These are phyloP conservation scores for Aproaerema taeniolella DNA, from an alignment of 2,888 invertebrate species.

Conservation along the genomic window DNA sequence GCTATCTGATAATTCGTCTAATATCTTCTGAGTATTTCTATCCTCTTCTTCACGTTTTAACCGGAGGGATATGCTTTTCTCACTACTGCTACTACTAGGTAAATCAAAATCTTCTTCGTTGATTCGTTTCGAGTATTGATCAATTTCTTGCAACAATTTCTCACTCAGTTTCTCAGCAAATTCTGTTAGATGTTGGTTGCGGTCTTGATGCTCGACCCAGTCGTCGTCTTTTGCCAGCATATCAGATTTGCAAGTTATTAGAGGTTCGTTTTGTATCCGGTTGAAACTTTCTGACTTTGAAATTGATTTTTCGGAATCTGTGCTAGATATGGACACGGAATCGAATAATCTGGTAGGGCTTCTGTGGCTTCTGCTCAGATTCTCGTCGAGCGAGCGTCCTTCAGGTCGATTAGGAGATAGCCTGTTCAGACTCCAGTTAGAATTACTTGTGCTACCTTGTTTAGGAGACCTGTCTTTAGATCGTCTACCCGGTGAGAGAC, in stretches of 20 bases:
- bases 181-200: conserved; percentile 83
- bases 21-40: conserved; percentile 65
- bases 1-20: conserved; percentile 68
- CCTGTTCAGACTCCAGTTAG: conserved; percentile 71
- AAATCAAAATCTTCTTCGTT: conserved; percentile 74
- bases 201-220: conserved; percentile 78
- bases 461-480: conserved; percentile 73
- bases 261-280: conserved; percentile 67
- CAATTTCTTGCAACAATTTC: conserved; percentile 87
- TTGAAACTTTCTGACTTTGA: conserved; percentile 74
- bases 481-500: conserved; percentile 66
- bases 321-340: conserved; percentile 69
- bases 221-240: conserved; percentile 68
- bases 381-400: conserved; percentile 68
- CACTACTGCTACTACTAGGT: conserved; percentile 70
- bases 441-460: conserved; percentile 68
- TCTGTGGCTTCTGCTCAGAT: conserved; percentile 59
- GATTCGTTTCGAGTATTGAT: conserved; percentile 76
- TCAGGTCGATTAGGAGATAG: conserved; percentile 69
- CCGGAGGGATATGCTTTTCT: conserved; percentile 70
- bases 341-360: conserved; percentile 70
- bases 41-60: conserved; percentile 69
- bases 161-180: conserved; percentile 90
- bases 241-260: conserved; percentile 72
- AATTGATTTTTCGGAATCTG: conserved; percentile 71